These are phyloP conservation scores for western clawed frog (Xenopus tropicalis) DNA, from an alignment of 2,113 vertebrate genomes.

Conservation along the genomic window DNA sequence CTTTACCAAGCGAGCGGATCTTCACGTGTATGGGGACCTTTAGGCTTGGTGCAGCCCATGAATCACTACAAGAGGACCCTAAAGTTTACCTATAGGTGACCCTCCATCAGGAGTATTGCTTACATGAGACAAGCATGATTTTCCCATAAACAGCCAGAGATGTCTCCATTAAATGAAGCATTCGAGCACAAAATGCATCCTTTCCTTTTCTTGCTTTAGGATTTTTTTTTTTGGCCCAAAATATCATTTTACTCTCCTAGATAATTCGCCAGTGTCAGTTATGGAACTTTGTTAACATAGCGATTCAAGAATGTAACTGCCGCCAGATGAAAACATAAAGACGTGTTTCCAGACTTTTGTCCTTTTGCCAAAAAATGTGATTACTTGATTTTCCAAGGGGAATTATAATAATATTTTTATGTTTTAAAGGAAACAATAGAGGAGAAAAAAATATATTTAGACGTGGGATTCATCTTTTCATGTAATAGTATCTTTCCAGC, in stretches of 20 bases:
- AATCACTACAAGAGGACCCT: no score
- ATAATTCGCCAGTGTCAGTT: not conserved
- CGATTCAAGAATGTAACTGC: constrained; percentile 6
- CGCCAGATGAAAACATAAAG: constrained; percentile 5
- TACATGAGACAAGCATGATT: no score
- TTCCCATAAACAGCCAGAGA: no score
- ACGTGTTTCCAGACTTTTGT: constrained; percentile 6
- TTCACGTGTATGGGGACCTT: no score
- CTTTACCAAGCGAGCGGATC: no score
- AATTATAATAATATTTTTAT: not conserved
- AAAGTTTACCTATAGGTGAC: no score
- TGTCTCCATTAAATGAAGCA: no score
- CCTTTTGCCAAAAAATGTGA: not conserved
- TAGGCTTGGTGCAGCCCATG: no score
- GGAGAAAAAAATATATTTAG: not conserved
- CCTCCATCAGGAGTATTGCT: no score
- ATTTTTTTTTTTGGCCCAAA: no score
- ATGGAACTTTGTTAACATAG: constrained; percentile 1
- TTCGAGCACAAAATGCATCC: no score
- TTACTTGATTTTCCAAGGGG: constrained; percentile 4
- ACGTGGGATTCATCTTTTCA: not conserved
- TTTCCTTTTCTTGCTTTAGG: no score
- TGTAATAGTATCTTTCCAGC: not conserved
- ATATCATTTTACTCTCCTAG: not conserved
- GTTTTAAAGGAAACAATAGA: constrained; percentile 2